Evolutionary conservation across 64 coral and sea anemone genomes (phyloP).

Genomic region (Stylophora pistillata): DNA sequence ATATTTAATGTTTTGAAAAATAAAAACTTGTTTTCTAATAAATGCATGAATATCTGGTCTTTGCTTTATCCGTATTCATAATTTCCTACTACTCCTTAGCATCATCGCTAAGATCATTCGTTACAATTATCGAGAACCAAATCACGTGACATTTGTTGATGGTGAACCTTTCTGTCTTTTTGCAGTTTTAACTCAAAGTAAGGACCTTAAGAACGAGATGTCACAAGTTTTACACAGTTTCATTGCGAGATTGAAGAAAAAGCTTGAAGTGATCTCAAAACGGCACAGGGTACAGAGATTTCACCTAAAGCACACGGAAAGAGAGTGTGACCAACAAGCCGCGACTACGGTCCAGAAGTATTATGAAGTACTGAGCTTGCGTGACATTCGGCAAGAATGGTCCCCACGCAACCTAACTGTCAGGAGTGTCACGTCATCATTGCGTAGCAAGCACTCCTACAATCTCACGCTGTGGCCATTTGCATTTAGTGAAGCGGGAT

Average conservation of each 20-base stretch:
- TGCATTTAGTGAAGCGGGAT: neutral
- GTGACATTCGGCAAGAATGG: constrained; percentile 25
- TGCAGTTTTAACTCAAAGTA: constrained; percentile 16
- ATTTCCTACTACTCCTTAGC: too few species aligned
- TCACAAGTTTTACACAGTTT: neutral
- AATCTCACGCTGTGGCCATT: constrained; percentile 3
- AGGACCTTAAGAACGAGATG: constrained; percentile 28
- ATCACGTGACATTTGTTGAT: too few species aligned
- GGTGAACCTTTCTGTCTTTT: neutral
- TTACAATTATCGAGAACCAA: too few species aligned
- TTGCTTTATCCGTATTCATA: too few species aligned
- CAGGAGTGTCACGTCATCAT: neutral
- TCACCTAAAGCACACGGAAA: neutral
- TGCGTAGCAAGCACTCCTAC: neutral
- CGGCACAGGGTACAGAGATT: neutral
- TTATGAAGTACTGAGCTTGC: constrained; percentile 15
- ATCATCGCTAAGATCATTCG: too few species aligned
- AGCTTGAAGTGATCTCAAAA: neutral
- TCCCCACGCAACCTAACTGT: neutral
- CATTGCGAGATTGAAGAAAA: neutral
- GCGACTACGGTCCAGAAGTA: neutral
- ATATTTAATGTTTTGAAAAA: too few species aligned
- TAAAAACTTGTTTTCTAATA: too few species aligned
- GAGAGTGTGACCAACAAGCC: constrained; percentile 9
- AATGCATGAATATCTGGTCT: too few species aligned